These are phyloP conservation scores for Odiellus spinosus DNA, from an alignment of 2,888 invertebrate genomes.

Conservation along the genomic window DNA sequence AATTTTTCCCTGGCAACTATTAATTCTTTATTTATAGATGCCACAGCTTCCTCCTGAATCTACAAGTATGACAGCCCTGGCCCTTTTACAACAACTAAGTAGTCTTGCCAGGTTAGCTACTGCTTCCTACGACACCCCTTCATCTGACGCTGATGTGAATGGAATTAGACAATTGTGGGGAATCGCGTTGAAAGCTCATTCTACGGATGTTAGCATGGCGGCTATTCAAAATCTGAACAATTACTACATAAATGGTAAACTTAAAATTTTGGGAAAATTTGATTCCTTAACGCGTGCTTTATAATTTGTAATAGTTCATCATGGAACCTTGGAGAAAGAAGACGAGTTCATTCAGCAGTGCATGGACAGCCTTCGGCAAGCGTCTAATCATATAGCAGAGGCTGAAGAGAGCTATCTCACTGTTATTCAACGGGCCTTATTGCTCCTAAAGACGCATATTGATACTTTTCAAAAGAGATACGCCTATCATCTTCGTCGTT, in stretches of 20 bases:
- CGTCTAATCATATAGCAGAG: constrained; percentile 36
- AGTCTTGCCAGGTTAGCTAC: constrained; percentile 61
- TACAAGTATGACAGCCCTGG: constrained; percentile 79
- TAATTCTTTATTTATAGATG: constrained; percentile 32
- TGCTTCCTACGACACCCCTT: constrained; percentile 36
- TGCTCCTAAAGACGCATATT: constrained; percentile 76
- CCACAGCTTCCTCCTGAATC: constrained; percentile 73
- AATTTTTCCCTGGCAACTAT: not conserved
- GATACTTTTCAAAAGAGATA: constrained; percentile 77
- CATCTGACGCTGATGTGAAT: constrained; percentile 16
- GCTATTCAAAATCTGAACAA: constrained; percentile 86
- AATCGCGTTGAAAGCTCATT: constrained; percentile 74
- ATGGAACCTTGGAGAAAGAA: constrained; percentile 69
- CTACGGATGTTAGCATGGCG: constrained; percentile 84
- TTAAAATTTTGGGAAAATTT: not conserved
- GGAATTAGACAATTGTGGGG: constrained; percentile 92
- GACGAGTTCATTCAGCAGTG: constrained; percentile 84
- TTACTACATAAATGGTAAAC: constrained; percentile 62
- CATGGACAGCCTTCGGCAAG: constrained; percentile 75
- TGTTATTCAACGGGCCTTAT: constrained; percentile 73
- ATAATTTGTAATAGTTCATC: constrained; percentile 16
- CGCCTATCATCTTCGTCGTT: constrained; percentile 71
- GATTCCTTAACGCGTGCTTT: too few species aligned
- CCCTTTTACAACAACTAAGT: constrained; percentile 77
- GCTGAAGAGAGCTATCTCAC: constrained; percentile 65